Evolutionary conservation across 2,888 invertebrate genomes (phyloP).

Genomic region (Lasiommata megera): DNA sequence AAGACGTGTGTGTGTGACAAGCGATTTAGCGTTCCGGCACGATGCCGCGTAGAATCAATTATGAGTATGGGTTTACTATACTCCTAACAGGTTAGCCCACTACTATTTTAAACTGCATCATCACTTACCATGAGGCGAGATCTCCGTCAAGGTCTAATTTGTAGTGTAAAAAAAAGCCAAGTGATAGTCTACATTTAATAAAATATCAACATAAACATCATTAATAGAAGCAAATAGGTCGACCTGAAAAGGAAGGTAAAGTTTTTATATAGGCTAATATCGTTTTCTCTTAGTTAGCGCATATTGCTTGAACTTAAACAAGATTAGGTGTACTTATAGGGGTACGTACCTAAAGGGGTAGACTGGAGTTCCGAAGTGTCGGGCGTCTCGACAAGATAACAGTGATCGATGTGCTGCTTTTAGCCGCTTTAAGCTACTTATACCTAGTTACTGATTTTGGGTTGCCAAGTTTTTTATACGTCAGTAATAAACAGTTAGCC

Average conservation of each 20-base stretch:
- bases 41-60: no score
- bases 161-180: no score
- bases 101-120: no score
- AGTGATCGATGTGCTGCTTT: constrained; percentile 49
- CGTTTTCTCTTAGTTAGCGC: neutral
- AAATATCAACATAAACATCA: neutral
- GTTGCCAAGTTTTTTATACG: neutral
- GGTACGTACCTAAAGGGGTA: constrained; percentile 1
- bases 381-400: constrained; percentile 43
- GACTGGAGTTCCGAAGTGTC: constrained; percentile 12
- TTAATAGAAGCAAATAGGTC: no score
- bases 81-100: no score
- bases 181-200: neutral
- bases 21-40: no score
- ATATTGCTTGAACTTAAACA: neutral
- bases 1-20: no score
- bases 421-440: constrained; percentile 25
- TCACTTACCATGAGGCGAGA: no score
- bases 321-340: neutral
- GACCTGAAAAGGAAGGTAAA: neutral
- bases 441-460: neutral
- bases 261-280: neutral
- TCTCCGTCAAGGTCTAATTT: no score
- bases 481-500: no score
- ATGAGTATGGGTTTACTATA: no score